These are phyloP conservation scores for Ahaetulla prasina DNA, from an alignment of 2,113 vertebrate genomes.

Conservation along the genomic window DNA sequence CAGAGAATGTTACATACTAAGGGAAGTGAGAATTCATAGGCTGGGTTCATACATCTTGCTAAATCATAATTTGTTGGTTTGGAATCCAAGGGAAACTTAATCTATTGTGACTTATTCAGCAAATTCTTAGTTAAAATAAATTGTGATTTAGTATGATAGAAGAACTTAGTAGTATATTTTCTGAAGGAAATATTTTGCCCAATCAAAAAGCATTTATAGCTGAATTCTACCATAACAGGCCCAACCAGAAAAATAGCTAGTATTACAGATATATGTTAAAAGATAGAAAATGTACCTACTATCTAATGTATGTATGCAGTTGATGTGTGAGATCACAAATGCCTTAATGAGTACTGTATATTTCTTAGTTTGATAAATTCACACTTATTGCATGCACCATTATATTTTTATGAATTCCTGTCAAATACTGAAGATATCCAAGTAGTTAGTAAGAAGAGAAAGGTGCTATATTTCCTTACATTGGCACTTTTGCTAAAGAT, in stretches of 20 bases:
- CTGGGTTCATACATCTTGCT: neutral
- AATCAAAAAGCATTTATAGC: neutral
- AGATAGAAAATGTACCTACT: neutral
- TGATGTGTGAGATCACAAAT: neutral
- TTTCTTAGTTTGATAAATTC: neutral
- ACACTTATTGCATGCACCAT: neutral
- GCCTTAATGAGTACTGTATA: neutral
- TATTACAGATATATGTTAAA: too few species aligned
- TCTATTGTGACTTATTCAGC: neutral
- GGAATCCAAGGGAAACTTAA: neutral
- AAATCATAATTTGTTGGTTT: neutral
- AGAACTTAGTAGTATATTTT: neutral
- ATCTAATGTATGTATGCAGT: neutral
- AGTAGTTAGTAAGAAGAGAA: neutral
- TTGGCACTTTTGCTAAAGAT: neutral
- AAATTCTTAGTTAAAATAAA: neutral
- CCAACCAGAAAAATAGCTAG: neutral
- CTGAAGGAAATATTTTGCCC: neutral
- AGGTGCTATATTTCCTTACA: neutral
- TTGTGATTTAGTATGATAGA: neutral
- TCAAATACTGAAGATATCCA: neutral
- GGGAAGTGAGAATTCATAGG: neutral
- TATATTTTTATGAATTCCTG: neutral
- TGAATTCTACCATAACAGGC: neutral
- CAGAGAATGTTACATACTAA: neutral